Base-by-base conservation (phyloP, 2,888 invertebrate species). In the Diplazon laetatorius region DNA sequence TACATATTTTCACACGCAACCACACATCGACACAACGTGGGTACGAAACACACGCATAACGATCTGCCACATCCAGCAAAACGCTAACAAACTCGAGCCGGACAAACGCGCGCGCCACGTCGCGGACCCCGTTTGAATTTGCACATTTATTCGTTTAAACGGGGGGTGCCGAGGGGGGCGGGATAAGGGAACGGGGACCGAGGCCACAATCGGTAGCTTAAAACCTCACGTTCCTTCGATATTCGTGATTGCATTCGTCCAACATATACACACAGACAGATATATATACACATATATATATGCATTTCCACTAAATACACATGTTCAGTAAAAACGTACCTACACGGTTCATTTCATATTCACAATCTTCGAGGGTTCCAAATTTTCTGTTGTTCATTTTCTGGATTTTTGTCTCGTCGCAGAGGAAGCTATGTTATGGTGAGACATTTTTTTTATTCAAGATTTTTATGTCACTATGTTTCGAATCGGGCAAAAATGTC, bases 71-170 rank as follows among this genome's bases (percentile, higher is more conserved):
- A 71, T 55, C 59, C 55, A 9, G 25, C 42, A 50, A 77, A 78
- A 63, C 48, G 65, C 57, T 42, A 55, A 48, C 68, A 62, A 68
- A 57, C 55, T 69, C 12, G 65, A 8, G 71, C n/a, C n/a, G 55
- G 70, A 46, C 52, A 30, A 42, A 50, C 14, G 18, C 14, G 52
- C 22, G 42, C n/a, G n/a, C n/a, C 22, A 18, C 57, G 18, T 55
- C 18, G 63, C 70, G 75, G 68, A 83, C 83, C 82, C 86, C 85
- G 86, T 86, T n/a, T 85, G 86, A 88, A 89, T 89, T 89, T 89
- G 87, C 89, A 89, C 89, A 86, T 89, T 89, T 88, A 89, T 89
- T 89, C 89, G 88, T 85, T 89, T 89, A 89, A n/a, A n/a, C n/a
- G n/a, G n/a, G n/a, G n/a, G n/a, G n/a, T n/a, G n/a, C n/a, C n/a